Percentiles rank a stretch among this genome's conserved stretches.
Conservation (phyloP, 1,140 invertebrate genomes). For the Pygmarrhopalites habei region DNA sequence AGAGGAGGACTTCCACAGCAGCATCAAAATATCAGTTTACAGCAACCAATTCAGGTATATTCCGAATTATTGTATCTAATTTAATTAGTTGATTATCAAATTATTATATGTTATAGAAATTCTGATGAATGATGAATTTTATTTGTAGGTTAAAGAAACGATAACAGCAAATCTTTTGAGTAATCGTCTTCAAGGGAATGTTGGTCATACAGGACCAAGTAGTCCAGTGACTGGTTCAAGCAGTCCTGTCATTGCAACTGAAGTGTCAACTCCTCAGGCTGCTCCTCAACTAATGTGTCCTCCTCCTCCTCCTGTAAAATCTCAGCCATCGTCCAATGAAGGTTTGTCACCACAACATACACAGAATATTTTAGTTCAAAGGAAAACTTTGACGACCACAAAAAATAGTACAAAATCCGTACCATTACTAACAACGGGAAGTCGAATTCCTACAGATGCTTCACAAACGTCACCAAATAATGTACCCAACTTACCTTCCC, state of each 20-base stretch:
- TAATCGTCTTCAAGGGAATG: slow-evolving; percentile 66
- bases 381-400: slow-evolving; percentile 17
- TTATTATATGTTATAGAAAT: too few species aligned
- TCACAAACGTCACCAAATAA: neutral
- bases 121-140: too few species aligned
- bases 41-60: too few species aligned
- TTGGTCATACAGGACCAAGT: slow-evolving; percentile 42
- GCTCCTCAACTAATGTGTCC: slow-evolving; percentile 49
- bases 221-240: slow-evolving; percentile 16
- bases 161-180: slow-evolving; percentile 90
- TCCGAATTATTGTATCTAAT: too few species aligned
- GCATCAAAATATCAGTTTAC: neutral
- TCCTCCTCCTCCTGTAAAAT: slow-evolving; percentile 31
- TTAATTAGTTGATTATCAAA: too few species aligned
- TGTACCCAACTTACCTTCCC: slow-evolving; percentile 30
- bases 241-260: slow-evolving; percentile 55
- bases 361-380: slow-evolving; percentile 24
- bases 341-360: too few species aligned
- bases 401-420: slow-evolving; percentile 18
- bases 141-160: slow-evolving; percentile 66
- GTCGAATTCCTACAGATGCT: too few species aligned
- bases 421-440: neutral
- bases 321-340: slow-evolving; percentile 37
- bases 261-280: slow-evolving; percentile 15
- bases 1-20: slow-evolving; percentile 11